Evolutionary conservation across 92 coral and sea anemone genomes (phyloP).

Genomic region (Meandrina meandrites): DNA sequence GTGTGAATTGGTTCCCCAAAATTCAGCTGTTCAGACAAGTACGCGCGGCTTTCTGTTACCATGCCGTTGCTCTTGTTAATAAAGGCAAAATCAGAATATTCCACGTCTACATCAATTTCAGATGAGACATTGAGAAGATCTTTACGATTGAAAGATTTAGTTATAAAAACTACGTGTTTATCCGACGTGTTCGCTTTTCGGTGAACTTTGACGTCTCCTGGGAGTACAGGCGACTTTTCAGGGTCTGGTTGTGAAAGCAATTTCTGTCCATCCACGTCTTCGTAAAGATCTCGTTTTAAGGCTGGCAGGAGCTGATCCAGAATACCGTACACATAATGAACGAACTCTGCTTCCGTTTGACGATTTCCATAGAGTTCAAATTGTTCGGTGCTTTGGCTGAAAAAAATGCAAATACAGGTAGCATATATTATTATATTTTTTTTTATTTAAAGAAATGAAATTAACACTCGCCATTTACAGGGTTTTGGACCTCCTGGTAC

Average conservation of each 20-base stretch:
- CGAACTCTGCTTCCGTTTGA: not conserved
- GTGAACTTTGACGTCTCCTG: conserved; percentile 53
- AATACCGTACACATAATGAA: conserved; percentile 12
- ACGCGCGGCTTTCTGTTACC: conserved; percentile 39
- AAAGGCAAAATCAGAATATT: conserved; percentile 17
- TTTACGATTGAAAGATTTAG: conserved; percentile 35
- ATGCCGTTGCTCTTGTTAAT: conserved; percentile 52
- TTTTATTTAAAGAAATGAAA: no score
- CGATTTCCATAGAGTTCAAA: not conserved
- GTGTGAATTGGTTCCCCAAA: conserved; percentile 49
- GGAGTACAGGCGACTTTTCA: conserved; percentile 40
- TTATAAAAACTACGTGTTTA: conserved; percentile 14
- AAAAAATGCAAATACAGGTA: not conserved
- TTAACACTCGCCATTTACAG: no score
- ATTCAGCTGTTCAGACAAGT: conserved; percentile 38
- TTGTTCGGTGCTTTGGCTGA: not conserved
- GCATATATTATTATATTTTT: no score
- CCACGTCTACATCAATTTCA: conserved; percentile 45
- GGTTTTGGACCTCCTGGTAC: no score
- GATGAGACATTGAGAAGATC: conserved; percentile 32
- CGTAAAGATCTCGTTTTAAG: conserved; percentile 46
- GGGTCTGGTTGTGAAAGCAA: conserved; percentile 6
- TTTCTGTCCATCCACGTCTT: conserved; percentile 46
- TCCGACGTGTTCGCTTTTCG: conserved; percentile 47
- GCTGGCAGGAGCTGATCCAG: conserved; percentile 49